phyloP scores from a whole-genome alignment of 2,113 vertebrate genomes.

The Poeciliopsis retropinna region DNA sequence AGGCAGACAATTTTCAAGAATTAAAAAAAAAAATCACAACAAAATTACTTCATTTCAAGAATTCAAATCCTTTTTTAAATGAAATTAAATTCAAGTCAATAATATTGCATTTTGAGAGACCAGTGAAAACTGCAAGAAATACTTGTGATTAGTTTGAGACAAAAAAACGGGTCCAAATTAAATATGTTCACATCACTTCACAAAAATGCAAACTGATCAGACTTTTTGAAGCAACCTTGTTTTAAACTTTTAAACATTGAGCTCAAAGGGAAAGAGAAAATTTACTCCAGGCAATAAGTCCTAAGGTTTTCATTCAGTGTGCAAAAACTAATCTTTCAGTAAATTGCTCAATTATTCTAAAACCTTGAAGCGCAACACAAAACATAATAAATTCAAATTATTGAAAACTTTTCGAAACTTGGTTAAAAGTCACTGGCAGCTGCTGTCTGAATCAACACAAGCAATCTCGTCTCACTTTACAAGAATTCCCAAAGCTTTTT shows the following conservation, averaged over 20 bases:
- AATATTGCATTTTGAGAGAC: background rate
- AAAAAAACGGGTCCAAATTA: background rate
- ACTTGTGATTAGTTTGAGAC: background rate
- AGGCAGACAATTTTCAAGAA: slow-evolving; percentile 10
- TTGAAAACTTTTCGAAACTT: background rate
- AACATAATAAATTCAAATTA: background rate
- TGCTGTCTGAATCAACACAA: background rate
- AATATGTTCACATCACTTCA: background rate
- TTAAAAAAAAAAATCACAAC: background rate
- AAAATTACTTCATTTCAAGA: background rate
- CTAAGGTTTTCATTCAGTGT: background rate
- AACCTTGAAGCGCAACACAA: background rate
- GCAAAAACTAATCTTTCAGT: background rate
- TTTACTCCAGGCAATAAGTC: background rate
- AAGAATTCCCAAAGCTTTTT: background rate
- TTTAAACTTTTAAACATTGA: background rate
- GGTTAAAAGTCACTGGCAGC: background rate
- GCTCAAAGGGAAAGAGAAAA: background rate
- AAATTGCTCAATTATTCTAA: background rate
- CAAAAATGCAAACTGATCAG: background rate
- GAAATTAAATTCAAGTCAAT: background rate
- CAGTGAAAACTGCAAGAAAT: background rate
- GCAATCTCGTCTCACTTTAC: background rate
- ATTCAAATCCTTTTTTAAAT: too few relatives aligned
- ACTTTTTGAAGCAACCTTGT: background rate